These are phyloP conservation scores for Drosophila peninsularis DNA, from an alignment of 2,888 invertebrate genomes.

Conservation along the genomic window DNA sequence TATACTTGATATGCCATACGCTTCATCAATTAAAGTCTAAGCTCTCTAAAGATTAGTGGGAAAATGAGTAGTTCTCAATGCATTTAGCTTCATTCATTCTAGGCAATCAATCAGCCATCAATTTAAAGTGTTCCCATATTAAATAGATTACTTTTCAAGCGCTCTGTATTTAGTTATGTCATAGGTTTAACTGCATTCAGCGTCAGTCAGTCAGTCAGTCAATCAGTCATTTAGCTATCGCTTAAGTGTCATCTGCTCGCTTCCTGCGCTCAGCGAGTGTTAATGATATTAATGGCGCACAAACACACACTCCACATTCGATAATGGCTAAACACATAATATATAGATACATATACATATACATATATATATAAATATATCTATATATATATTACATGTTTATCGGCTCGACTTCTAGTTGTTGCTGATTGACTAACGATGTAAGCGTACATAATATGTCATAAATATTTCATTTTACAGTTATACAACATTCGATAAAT, in stretches of 20 bases:
- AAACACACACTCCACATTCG: not conserved
- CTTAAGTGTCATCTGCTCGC: not conserved
- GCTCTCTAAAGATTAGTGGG: too few relatives aligned
- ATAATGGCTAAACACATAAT: not conserved
- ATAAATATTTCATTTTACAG: slow-evolving; percentile 61
- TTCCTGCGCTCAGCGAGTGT: slow-evolving; percentile 36
- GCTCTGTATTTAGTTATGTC: not conserved
- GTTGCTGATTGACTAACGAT: slow-evolving; percentile 69
- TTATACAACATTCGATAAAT: slow-evolving; percentile 67
- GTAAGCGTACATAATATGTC: slow-evolving; percentile 27
- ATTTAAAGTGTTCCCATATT: not conserved
- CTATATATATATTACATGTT: slow-evolving; percentile 17
- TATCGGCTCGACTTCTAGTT: slow-evolving; percentile 30
- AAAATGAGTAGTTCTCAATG: too few relatives aligned
- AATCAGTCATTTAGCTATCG: slow-evolving; percentile 9
- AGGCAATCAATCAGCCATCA: not conserved
- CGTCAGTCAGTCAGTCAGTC: slow-evolving; percentile 2
- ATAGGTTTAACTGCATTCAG: not conserved
- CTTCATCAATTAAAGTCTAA: too few relatives aligned
- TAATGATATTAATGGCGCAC: slow-evolving; percentile 59
- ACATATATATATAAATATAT: not conserved
- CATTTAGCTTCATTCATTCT: not conserved
- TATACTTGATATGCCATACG: too few relatives aligned
- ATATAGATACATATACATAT: not conserved
- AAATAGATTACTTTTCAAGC: not conserved